These are phyloP conservation scores for Propithecus perrieri DNA, from an alignment of 2,797 vertebrate genomes.

Conservation along the genomic window DNA sequence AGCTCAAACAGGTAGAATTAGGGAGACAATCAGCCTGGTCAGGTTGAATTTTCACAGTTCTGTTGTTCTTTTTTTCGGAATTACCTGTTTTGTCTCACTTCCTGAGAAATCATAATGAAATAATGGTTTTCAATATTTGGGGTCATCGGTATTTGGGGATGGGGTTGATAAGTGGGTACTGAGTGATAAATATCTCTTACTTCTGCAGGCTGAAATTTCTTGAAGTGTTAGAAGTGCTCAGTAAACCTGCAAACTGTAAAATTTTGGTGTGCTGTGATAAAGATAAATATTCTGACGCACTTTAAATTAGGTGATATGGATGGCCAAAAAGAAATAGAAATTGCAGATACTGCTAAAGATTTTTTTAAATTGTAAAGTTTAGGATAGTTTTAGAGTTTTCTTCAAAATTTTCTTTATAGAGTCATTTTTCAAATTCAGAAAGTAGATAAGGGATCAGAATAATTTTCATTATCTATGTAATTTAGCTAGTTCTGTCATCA, in stretches of 20 bases:
- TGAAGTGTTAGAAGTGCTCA: background rate
- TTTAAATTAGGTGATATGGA: conserved; percentile 44
- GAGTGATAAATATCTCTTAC: background rate
- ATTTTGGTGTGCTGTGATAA: background rate
- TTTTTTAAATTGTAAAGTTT: background rate
- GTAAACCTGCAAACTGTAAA: background rate
- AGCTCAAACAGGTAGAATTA: background rate
- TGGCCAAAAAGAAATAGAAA: conserved; percentile 3
- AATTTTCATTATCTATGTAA: background rate
- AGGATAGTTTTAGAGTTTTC: conserved; percentile 6
- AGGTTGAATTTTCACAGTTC: background rate
- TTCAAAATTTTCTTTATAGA: background rate
- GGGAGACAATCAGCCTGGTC: background rate
- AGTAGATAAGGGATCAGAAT: background rate
- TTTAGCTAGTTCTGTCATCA: background rate
- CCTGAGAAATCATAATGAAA: conserved; percentile 10
- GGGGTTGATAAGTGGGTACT: background rate
- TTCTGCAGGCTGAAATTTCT: background rate
- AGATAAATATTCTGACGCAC: background rate
- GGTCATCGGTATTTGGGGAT: background rate
- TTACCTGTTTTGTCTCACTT: background rate
- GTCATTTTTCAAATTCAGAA: conserved; percentile 33
- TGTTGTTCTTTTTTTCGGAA: background rate
- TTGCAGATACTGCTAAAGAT: background rate
- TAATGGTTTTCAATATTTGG: background rate